Percentiles rank a stretch among this genome's conserved stretches.
These are phyloP conservation scores for Drosophila ustulata DNA, from an alignment of 2,888 invertebrate genomes.

Conservation along the genomic window DNA sequence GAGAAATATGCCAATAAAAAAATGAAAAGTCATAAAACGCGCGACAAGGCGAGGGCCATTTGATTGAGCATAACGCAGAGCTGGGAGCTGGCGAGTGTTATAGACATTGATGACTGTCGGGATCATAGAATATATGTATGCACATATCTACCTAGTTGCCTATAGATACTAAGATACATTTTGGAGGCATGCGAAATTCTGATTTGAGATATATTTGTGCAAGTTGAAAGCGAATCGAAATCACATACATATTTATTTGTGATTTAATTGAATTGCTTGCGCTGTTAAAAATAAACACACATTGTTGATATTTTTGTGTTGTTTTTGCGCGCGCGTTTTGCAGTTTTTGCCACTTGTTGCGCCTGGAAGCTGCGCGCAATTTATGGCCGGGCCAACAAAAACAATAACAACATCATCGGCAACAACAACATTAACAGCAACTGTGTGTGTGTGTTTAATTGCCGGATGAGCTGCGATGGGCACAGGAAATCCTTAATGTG, in stretches of 20 bases:
- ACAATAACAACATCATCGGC: slow-evolving; percentile 31
- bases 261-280: slow-evolving; percentile 77
- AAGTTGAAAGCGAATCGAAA: slow-evolving; percentile 64
- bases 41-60: slow-evolving; percentile 15
- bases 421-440: slow-evolving; percentile 9
- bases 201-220: slow-evolving; percentile 30
- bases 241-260: slow-evolving; percentile 77
- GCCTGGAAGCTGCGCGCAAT: slow-evolving; percentile 58
- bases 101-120: slow-evolving; percentile 12
- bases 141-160: not conserved
- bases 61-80: not conserved
- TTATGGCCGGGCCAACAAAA: slow-evolving; percentile 53
- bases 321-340: slow-evolving; percentile 31
- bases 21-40: slow-evolving; percentile 50
- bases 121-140: slow-evolving; percentile 2
- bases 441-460: slow-evolving; percentile 55
- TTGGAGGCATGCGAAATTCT: slow-evolving; percentile 30
- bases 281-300: slow-evolving; percentile 71
- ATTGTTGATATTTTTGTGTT: slow-evolving; percentile 35
- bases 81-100: not conserved
- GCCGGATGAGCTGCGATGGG: slow-evolving; percentile 66
- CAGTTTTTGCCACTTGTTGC: slow-evolving; percentile 60
- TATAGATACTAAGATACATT: slow-evolving; percentile 19
- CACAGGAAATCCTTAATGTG: slow-evolving; percentile 75
- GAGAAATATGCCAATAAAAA: slow-evolving; percentile 53